Conservation (phyloP, 2,113 vertebrate genomes). For the Microtus richardsoni region DNA sequence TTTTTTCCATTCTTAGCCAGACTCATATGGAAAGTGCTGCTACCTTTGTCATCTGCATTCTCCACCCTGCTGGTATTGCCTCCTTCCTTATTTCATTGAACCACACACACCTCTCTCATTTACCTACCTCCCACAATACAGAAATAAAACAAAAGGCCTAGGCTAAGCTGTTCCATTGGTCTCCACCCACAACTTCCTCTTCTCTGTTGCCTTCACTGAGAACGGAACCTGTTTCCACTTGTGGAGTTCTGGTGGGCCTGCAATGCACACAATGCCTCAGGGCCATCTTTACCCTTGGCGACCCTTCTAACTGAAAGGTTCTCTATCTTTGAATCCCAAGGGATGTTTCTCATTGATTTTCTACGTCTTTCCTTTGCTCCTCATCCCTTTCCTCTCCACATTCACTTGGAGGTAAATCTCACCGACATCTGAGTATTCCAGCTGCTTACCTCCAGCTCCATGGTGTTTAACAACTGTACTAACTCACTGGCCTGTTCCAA, state of each 20-base stretch:
- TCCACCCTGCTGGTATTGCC: neutral
- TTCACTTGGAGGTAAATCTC: neutral
- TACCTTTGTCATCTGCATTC: neutral
- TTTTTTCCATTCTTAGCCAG: neutral
- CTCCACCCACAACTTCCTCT: neutral
- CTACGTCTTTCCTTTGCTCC: neutral
- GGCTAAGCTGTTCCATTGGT: neutral
- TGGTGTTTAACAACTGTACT: neutral
- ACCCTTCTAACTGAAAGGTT: neutral
- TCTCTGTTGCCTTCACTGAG: neutral
- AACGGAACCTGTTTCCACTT: neutral
- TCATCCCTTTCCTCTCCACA: neutral
- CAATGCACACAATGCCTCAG: neutral
- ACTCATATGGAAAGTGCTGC: neutral
- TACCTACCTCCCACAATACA: neutral
- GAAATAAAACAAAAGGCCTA: constrained; percentile 3
- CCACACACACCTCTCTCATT: neutral
- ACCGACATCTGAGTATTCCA: neutral
- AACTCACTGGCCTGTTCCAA: fast-evolving
- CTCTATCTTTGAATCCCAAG: neutral
- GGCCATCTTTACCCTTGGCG: neutral
- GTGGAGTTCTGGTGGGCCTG: neutral
- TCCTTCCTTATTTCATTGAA: neutral
- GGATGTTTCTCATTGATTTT: neutral
- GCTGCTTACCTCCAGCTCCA: neutral